phyloP scores from a whole-genome alignment of 2,888 invertebrate genomes.

The Brenthis daphne region DNA sequence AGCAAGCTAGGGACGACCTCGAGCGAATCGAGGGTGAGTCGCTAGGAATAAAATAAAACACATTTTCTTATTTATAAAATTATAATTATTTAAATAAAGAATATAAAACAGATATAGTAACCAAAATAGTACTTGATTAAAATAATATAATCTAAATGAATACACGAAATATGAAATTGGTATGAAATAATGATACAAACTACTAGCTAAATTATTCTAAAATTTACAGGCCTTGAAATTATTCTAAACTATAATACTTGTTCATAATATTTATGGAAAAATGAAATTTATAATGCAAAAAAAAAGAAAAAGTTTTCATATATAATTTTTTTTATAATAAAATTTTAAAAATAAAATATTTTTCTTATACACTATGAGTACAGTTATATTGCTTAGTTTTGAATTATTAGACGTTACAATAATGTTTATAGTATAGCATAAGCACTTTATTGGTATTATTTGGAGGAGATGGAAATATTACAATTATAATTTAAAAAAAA shows the following conservation, averaged over 20 bases:
- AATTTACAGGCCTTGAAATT: conserved; percentile 70
- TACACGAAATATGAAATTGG: conserved; percentile 52
- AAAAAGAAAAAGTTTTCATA: neutral
- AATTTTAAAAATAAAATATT: conserved; percentile 49
- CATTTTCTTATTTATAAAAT: conserved; percentile 59
- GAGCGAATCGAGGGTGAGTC: too few species aligned
- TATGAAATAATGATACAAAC: conserved; percentile 48
- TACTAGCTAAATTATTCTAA: conserved; percentile 58
- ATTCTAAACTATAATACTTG: conserved; percentile 31
- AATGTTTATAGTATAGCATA: conserved; percentile 46
- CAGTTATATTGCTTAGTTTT: conserved; percentile 70
- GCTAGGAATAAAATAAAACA: conserved; percentile 41
- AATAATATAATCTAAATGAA: conserved; percentile 48
- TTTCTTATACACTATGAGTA: conserved; percentile 52
- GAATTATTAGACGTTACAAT: conserved; percentile 50
- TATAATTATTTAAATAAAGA: conserved; percentile 71
- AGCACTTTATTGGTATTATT: conserved; percentile 36
- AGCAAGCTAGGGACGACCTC: too few species aligned
- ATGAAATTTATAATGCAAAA: conserved; percentile 21
- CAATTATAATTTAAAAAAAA: neutral
- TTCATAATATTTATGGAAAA: conserved; percentile 22
- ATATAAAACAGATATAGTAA: conserved; percentile 61
- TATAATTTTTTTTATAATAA: conserved; percentile 12
- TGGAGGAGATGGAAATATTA: conserved; percentile 36
- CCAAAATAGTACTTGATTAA: conserved; percentile 65